A percentile compares a stretch with the other conserved stretches of the same genome.
Conservation (phyloP, 2,797 vertebrate species). For the Scolopax bukidnonensis region DNA sequence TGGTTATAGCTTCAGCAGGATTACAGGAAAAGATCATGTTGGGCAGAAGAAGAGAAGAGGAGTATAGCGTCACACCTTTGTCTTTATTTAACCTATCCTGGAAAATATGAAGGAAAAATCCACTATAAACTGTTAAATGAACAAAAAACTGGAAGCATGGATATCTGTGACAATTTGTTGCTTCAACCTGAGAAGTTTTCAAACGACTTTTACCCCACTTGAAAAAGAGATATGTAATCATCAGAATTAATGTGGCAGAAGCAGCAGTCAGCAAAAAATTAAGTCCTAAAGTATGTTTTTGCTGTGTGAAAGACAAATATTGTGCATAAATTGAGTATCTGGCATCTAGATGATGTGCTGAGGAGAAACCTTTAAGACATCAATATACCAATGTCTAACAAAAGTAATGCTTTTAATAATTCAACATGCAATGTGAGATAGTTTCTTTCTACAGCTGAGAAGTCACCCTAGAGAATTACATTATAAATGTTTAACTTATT, state of each 20-base stretch:
- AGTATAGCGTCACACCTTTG: not conserved
- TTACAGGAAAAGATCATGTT: not conserved
- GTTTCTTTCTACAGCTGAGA: not conserved
- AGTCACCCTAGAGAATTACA: not conserved
- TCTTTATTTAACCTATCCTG: not conserved
- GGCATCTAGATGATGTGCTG: not conserved
- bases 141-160: not conserved
- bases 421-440: not conserved
- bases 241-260: not conserved
- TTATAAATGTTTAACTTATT: not conserved
- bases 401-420: slow-evolving; percentile 37
- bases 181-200: not conserved
- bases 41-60: not conserved
- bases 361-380: not conserved
- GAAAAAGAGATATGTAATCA: not conserved
- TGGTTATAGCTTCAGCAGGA: not conserved
- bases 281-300: not conserved
- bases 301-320: not conserved
- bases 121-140: not conserved
- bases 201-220: not conserved
- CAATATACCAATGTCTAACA: not conserved
- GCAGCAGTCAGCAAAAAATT: not conserved
- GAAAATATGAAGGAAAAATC: not conserved
- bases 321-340: not conserved
- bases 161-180: not conserved